These are phyloP conservation scores for Ooceraea biroi DNA, from an alignment of 1,140 invertebrate genomes.

Conservation along the genomic window DNA sequence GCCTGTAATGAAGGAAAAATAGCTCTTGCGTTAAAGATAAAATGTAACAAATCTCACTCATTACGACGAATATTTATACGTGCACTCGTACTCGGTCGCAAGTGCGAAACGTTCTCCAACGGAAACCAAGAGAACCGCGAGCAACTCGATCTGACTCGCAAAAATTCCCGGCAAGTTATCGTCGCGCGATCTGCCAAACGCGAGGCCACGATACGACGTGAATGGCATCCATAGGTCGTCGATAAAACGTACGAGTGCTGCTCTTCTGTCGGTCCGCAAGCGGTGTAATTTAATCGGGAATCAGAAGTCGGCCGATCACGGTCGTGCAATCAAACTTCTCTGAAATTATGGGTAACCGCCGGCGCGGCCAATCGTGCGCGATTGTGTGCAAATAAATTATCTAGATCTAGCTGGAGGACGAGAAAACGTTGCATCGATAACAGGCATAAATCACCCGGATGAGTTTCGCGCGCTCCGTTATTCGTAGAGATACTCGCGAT, in stretches of 20 bases:
- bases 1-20: conserved; percentile 8
- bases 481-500: conserved; percentile 26
- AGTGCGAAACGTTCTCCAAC: conserved; percentile 1
- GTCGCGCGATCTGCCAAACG: conserved; percentile 35
- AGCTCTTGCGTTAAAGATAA: conserved; percentile 5
- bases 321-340: conserved; percentile 36
- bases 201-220: conserved; percentile 54
- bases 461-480: conserved; percentile 17
- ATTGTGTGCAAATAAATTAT: conserved; percentile 48
- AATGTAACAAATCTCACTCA: conserved; percentile 4
- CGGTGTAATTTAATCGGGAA: conserved; percentile 65
- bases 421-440: conserved; percentile 45
- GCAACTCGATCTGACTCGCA: conserved; percentile 54
- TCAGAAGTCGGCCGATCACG: conserved; percentile 11
- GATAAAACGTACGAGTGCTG: conserved; percentile 42
- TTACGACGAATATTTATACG: conserved; percentile 22
- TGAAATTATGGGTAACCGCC: conserved; percentile 45
- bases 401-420: conserved; percentile 47
- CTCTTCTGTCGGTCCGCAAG: conserved; percentile 12
- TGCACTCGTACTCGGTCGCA: neutral
- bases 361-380: conserved; percentile 19
- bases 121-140: conserved; percentile 23
- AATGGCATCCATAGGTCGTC: conserved; percentile 48
- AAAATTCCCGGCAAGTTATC: conserved; percentile 57
- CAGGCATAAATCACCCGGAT: conserved; percentile 35